Evolutionary conservation across 2,888 invertebrate species (phyloP).

Genomic region (Aleiodes leptofemur): DNA sequence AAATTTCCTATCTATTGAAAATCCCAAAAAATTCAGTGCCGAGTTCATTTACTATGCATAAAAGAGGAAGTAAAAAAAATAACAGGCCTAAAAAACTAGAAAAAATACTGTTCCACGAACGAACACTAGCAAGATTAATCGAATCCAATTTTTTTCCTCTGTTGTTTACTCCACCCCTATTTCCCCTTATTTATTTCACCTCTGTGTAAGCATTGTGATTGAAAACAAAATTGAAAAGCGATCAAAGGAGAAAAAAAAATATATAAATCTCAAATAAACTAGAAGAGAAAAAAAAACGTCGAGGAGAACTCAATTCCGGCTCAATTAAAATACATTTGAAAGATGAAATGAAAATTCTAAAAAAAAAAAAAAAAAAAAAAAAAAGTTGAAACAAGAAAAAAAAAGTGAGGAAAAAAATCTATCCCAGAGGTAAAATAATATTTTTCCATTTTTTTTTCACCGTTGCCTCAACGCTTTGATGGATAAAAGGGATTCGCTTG

Average conservation of each 20-base stretch:
- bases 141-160: constrained; percentile 43
- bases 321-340: constrained; percentile 51
- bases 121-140: constrained; percentile 48
- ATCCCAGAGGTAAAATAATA: constrained; percentile 29
- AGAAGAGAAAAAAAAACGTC: constrained; percentile 10
- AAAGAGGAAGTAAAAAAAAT: constrained; percentile 10
- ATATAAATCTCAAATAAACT: constrained; percentile 38
- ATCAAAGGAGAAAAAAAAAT: constrained; percentile 34
- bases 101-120: constrained; percentile 43
- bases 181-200: constrained; percentile 1
- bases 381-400: background rate
- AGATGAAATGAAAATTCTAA: constrained; percentile 44
- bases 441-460: constrained; percentile 8
- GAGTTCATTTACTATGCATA: background rate
- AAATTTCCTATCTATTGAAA: background rate
- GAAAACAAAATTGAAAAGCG: constrained; percentile 8
- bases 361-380: background rate
- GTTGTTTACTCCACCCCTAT: background rate
- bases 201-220: constrained; percentile 13
- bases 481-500: constrained; percentile 34
- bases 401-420: constrained; percentile 1
- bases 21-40: background rate
- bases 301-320: constrained; percentile 45
- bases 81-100: constrained; percentile 29
- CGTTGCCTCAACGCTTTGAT: constrained; percentile 9